Conservation (phyloP, 2,888 invertebrate species). For the Ephialtes manifestator region DNA sequence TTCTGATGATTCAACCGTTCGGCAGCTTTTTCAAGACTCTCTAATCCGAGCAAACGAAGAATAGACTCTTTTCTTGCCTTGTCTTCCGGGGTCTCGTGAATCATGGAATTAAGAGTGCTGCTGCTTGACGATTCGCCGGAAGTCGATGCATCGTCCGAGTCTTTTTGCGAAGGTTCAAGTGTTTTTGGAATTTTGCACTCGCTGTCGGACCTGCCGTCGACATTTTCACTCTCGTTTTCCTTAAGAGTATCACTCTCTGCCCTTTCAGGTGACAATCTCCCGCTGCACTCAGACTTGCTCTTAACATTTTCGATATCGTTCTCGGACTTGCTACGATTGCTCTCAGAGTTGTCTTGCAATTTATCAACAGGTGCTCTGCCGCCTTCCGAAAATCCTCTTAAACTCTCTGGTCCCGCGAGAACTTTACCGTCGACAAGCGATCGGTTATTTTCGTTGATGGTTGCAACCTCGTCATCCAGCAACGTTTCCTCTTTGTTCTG, state of each 20-base stretch:
- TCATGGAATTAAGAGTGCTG: conserved; percentile 77
- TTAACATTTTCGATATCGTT: conserved; percentile 78
- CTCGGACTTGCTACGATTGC: conserved; percentile 83
- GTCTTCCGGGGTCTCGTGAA: conserved; percentile 88
- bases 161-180: conserved; percentile 76
- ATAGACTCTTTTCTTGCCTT: conserved; percentile 91
- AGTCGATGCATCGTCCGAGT: conserved; percentile 82
- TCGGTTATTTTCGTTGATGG: conserved; percentile 83
- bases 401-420: conserved; percentile 71
- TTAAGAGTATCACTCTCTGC: conserved; percentile 73
- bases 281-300: conserved; percentile 65
- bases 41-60: conserved; percentile 91
- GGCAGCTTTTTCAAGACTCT: conserved; percentile 91
- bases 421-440: conserved; percentile 73
- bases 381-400: conserved; percentile 81
- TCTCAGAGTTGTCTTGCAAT: conserved; percentile 63
- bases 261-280: conserved; percentile 68
- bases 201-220: conserved; percentile 67
- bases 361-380: conserved; percentile 69
- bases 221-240: conserved; percentile 68
- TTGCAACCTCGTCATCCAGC: conserved; percentile 84
- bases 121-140: conserved; percentile 83
- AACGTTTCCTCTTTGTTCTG: conserved; percentile 83
- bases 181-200: conserved; percentile 74
- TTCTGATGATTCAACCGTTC: conserved; percentile 87